A percentile compares a stretch with the other conserved stretches of the same genome.
phyloP scores from a whole-genome alignment of 2,797 vertebrate species.

The Pitangus sulphuratus region DNA sequence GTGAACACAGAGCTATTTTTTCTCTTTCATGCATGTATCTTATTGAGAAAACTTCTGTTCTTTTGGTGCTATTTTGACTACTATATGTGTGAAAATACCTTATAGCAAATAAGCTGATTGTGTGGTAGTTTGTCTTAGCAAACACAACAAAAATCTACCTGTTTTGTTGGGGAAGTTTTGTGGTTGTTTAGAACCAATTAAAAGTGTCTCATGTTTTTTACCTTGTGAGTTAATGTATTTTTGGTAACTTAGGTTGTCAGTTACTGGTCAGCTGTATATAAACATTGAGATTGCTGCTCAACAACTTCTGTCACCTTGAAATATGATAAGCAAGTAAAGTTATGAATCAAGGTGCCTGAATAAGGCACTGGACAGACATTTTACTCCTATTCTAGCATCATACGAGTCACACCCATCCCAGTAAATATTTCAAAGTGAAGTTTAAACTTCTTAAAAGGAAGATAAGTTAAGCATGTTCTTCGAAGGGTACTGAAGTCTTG shows the following conservation, averaged over 20 bases:
- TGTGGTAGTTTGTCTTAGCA: not conserved
- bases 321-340: not conserved
- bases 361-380: not conserved
- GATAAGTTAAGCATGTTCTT: constrained; percentile 15
- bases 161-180: not conserved
- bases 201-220: not conserved
- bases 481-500: constrained; percentile 44
- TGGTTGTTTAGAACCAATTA: not conserved
- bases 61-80: not conserved
- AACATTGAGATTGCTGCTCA: not conserved
- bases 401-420: not conserved
- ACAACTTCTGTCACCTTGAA: not conserved
- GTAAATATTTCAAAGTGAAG: not conserved
- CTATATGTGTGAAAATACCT: not conserved
- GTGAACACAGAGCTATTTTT: not conserved
- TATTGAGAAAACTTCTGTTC: not conserved
- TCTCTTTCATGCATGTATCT: not conserved
- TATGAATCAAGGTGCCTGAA: not conserved
- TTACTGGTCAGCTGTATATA: not conserved
- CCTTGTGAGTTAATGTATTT: constrained; percentile 12
- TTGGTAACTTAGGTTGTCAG: not conserved
- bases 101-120: not conserved
- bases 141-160: not conserved
- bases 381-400: not conserved
- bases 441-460: not conserved